Percentiles rank a stretch among this genome's conserved stretches.
These are phyloP conservation scores for Malacoraja senta DNA, from an alignment of 2,797 vertebrate genomes.

Conservation along the genomic window DNA sequence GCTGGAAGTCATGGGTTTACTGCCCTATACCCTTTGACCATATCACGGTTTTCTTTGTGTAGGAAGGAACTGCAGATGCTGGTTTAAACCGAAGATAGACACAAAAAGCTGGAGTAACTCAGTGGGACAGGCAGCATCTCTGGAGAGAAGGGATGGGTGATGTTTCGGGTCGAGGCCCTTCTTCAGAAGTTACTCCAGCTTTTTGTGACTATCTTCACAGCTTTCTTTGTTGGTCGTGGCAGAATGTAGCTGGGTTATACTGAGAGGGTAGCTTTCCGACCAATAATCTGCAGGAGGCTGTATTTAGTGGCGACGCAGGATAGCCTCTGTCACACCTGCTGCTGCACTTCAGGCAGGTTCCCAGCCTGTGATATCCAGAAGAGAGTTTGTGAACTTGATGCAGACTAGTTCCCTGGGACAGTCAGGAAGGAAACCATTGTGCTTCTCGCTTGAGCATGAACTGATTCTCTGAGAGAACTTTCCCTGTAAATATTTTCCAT, in stretches of 20 bases:
- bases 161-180: too few relatives aligned
- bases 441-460: not conserved
- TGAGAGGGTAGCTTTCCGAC: constrained; percentile 62
- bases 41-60: not conserved
- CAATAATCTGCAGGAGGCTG: constrained; percentile 59
- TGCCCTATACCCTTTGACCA: not conserved
- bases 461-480: not conserved
- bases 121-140: too few relatives aligned
- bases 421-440: not conserved
- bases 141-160: too few relatives aligned
- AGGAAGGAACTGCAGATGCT: too few relatives aligned
- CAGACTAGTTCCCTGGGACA: not conserved
- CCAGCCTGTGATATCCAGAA: constrained; percentile 26
- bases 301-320: constrained; percentile 48
- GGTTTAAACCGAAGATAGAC: too few relatives aligned
- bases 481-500: not conserved
- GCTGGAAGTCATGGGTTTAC: not conserved
- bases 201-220: too few relatives aligned
- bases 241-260: not conserved
- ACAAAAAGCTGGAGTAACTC: too few relatives aligned
- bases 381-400: not conserved
- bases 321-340: constrained; percentile 62
- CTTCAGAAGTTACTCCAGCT: too few relatives aligned
- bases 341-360: constrained; percentile 44
- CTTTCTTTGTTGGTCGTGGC: not conserved